phyloP scores from a whole-genome alignment of 2,888 invertebrate genomes.

The Nesidiocoris tenuis region DNA sequence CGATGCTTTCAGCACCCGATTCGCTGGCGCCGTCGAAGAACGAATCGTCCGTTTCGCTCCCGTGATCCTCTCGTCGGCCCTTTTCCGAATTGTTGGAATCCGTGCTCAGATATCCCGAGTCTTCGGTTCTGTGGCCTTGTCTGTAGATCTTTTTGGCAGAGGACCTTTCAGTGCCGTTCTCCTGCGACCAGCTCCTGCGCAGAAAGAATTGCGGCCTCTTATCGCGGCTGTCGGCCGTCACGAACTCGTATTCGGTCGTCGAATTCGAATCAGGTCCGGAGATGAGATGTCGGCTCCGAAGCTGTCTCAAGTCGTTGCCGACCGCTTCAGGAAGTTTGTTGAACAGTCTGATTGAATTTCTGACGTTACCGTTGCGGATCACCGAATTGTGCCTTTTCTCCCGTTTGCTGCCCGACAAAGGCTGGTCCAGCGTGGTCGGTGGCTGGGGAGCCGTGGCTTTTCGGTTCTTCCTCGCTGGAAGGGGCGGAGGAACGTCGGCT shows the following conservation, averaged over 20 bases:
- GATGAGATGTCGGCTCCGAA: constrained; percentile 6
- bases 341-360: constrained; percentile 19
- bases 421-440: constrained; percentile 53
- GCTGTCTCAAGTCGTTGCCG: neutral
- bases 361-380: constrained; percentile 17
- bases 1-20: constrained; percentile 82
- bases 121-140: constrained; percentile 61
- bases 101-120: constrained; percentile 82
- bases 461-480: constrained; percentile 56
- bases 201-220: constrained; percentile 22
- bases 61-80: constrained; percentile 57
- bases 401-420: constrained; percentile 52
- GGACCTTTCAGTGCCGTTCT: constrained; percentile 11
- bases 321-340: constrained; percentile 27
- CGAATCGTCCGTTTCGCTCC: constrained; percentile 77
- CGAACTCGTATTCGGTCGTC: constrained; percentile 37
- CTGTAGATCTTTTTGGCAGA: constrained; percentile 30
- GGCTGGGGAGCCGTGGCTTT: constrained; percentile 54
- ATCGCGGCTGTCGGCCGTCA: constrained; percentile 20
- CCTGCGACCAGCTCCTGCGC: constrained; percentile 21
- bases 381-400: constrained; percentile 35
- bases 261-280: constrained; percentile 32
- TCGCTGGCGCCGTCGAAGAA: constrained; percentile 79
- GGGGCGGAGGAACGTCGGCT: constrained; percentile 52
- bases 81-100: constrained; percentile 62